Percentiles rank a stretch among this genome's conserved stretches.
phyloP scores from a whole-genome alignment of 2,113 vertebrate genomes.

The Osmerus mordax region DNA sequence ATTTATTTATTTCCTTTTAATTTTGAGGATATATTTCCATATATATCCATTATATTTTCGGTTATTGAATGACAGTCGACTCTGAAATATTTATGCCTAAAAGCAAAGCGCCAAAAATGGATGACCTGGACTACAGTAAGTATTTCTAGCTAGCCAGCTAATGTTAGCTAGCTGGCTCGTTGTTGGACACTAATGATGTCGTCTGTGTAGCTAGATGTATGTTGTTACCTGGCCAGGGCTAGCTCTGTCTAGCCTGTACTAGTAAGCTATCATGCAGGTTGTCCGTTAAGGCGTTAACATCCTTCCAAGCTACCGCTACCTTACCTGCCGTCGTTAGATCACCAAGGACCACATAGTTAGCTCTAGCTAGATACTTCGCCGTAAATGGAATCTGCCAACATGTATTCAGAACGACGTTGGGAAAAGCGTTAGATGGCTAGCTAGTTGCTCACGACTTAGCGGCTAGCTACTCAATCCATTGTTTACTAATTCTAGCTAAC shows the following conservation, averaged over 20 bases:
- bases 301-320: no score
- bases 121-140: slow-evolving; percentile 83
- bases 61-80: slow-evolving; percentile 79
- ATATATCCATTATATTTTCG: slow-evolving; percentile 70
- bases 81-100: slow-evolving; percentile 82
- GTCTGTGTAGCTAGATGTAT: slow-evolving; percentile 10
- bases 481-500: no score
- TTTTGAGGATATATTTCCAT: slow-evolving; percentile 70
- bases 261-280: slow-evolving; percentile 4
- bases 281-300: not conserved
- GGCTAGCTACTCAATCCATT: no score
- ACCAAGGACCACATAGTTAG: no score
- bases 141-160: slow-evolving; percentile 39
- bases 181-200: no score
- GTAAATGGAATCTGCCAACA: no score
- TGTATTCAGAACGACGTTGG: no score
- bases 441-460: no score
- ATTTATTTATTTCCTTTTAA: slow-evolving; percentile 53
- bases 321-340: no score
- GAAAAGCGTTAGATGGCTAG: no score
- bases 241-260: not conserved
- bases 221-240: no score
- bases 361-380: no score
- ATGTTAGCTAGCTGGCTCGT: slow-evolving; percentile 31
- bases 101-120: slow-evolving; percentile 82